Percentiles rank a stretch among this genome's conserved stretches.
Evolutionary conservation across 1,140 invertebrate species (phyloP).

Genomic region (Anthonomus grandis): DNA sequence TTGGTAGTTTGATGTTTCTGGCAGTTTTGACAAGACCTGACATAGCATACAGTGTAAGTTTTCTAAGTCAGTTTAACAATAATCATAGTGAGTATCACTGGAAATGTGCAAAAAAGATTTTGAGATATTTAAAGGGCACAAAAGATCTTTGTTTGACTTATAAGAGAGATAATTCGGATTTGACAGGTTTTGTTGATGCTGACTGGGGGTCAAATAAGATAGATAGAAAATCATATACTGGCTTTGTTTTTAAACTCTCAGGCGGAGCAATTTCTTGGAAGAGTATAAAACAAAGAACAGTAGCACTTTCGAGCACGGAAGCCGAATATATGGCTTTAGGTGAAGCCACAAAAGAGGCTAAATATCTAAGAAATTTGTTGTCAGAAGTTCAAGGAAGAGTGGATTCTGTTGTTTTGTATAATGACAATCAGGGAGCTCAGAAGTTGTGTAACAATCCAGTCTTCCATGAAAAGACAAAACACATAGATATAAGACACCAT

Average conservation of each 20-base stretch:
- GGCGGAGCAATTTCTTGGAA: slow-evolving; percentile 38
- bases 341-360: slow-evolving; percentile 25
- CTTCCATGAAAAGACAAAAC: slow-evolving; percentile 45
- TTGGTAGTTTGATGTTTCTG: slow-evolving; percentile 51
- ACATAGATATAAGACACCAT: slow-evolving; percentile 48
- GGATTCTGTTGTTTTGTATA: background rate
- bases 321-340: slow-evolving; percentile 44
- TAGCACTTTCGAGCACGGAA: slow-evolving; percentile 43
- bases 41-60: slow-evolving; percentile 49
- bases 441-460: slow-evolving; percentile 39
- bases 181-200: slow-evolving; percentile 38
- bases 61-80: slow-evolving; percentile 45
- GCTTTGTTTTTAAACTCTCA: slow-evolving; percentile 36
- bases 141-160: slow-evolving; percentile 12
- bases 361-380: slow-evolving; percentile 13
- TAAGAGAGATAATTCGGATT: slow-evolving; percentile 12
- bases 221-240: slow-evolving; percentile 39
- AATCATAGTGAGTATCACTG: slow-evolving; percentile 41
- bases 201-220: slow-evolving; percentile 24
- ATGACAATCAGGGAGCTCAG: slow-evolving; percentile 15
- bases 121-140: slow-evolving; percentile 50
- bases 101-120: slow-evolving; percentile 45
- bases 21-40: slow-evolving; percentile 50
- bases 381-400: background rate
- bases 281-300: slow-evolving; percentile 37